Conservation (phyloP, 2,113 vertebrate species). For the Cygnus buccinator region DNA sequence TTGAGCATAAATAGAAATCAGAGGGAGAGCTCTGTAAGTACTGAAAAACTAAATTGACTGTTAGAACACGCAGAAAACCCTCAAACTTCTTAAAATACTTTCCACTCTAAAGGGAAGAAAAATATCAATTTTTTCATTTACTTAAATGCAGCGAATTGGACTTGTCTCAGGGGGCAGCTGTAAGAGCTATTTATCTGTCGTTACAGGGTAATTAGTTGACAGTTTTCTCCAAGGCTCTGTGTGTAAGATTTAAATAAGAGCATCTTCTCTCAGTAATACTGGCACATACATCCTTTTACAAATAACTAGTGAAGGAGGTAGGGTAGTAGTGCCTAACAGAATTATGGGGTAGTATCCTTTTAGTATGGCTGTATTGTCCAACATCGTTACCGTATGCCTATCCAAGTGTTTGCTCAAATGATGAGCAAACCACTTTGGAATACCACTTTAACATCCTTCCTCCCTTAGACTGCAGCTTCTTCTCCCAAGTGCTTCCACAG, state of each 20-base stretch:
- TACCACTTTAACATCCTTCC: neutral
- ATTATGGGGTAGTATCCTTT: neutral
- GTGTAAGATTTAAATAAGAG: neutral
- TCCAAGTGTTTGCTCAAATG: neutral
- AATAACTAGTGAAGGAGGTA: neutral
- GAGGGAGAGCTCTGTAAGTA: neutral
- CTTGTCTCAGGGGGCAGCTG: neutral
- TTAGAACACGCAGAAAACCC: neutral
- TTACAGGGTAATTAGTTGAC: slow-evolving; percentile 7
- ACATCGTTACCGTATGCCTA: fast-evolving
- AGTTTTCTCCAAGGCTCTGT: neutral
- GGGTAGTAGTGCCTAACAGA: neutral
- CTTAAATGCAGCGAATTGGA: neutral
- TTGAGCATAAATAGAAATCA: neutral
- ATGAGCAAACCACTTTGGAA: neutral
- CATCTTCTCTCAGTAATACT: neutral
- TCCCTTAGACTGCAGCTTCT: neutral
- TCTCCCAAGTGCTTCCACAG: neutral
- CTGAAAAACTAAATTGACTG: neutral
- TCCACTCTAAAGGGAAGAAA: neutral
- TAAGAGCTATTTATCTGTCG: neutral
- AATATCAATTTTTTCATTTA: neutral
- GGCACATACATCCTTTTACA: neutral
- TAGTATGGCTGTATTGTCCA: neutral
- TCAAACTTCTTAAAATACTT: neutral